Evolutionary conservation across 2,113 vertebrate species (phyloP).

Genomic region (Agapornis roseicollis): DNA sequence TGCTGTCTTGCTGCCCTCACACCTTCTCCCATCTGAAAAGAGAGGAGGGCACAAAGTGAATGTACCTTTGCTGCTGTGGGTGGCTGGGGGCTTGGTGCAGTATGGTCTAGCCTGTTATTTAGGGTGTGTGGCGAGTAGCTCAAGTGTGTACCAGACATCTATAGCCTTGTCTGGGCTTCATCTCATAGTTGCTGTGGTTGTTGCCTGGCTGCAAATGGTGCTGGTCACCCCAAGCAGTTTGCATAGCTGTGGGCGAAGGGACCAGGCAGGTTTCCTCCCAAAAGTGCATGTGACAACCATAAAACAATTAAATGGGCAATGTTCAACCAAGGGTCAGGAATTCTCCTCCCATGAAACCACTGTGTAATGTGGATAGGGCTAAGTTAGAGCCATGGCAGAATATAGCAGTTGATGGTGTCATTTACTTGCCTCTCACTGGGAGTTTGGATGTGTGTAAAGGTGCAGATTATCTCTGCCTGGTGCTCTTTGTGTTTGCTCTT

Average conservation of each 20-base stretch:
- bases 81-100: background rate
- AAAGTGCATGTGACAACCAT: background rate
- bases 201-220: background rate
- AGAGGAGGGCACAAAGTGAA: background rate
- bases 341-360: background rate
- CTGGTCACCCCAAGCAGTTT: background rate
- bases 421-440: background rate
- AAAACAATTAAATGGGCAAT: background rate
- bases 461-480: background rate
- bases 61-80: background rate
- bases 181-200: background rate
- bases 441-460: background rate
- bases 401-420: background rate
- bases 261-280: background rate
- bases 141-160: background rate
- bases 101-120: background rate
- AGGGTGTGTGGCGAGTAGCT: background rate
- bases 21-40: background rate
- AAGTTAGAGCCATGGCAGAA: background rate
- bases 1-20: fast-evolving
- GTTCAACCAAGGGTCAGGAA: background rate
- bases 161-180: background rate
- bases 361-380: background rate
- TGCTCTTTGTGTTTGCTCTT: background rate
- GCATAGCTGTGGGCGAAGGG: background rate